Evolutionary conservation across 2,888 invertebrate species (phyloP).

Genomic region (Andrena bucephala): DNA sequence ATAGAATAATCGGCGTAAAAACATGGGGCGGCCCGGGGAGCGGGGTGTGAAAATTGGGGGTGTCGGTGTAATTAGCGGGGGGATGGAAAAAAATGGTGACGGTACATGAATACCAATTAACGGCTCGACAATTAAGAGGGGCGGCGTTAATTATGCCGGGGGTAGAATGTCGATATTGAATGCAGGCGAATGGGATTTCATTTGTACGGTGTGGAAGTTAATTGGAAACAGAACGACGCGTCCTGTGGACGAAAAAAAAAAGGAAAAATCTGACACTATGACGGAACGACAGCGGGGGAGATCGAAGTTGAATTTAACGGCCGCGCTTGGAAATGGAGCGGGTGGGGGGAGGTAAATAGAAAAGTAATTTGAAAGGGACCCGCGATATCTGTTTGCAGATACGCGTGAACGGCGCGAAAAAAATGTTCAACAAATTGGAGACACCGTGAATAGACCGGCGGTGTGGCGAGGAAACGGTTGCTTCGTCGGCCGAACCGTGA

Average conservation of each 20-base stretch:
- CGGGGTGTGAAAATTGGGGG: neutral
- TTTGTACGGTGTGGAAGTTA: slow-evolving; percentile 25
- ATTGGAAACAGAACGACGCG: slow-evolving; percentile 34
- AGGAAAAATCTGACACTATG: neutral
- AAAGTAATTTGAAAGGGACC: slow-evolving; percentile 18
- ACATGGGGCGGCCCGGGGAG: neutral
- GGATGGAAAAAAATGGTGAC: neutral
- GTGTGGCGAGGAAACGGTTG: neutral
- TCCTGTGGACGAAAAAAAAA: too few relatives aligned
- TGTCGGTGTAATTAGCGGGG: slow-evolving; percentile 18
- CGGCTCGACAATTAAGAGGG: slow-evolving; percentile 17
- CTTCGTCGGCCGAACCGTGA: neutral
- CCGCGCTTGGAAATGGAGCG: neutral
- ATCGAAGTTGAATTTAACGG: slow-evolving; percentile 14
- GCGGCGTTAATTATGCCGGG: slow-evolving; percentile 26
- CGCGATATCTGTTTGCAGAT: slow-evolving; percentile 1
- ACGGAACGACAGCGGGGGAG: neutral
- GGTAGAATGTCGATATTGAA: slow-evolving; percentile 30
- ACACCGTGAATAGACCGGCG: neutral
- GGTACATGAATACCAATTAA: slow-evolving; percentile 36
- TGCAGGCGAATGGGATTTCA: slow-evolving; percentile 21
- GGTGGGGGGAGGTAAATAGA: slow-evolving; percentile 11
- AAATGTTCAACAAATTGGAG: neutral
- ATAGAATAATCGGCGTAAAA: slow-evolving; percentile 6
- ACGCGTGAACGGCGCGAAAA: neutral